These are phyloP conservation scores for Parapsyche elsis DNA, from an alignment of 1,140 invertebrate species.

Conservation along the genomic window DNA sequence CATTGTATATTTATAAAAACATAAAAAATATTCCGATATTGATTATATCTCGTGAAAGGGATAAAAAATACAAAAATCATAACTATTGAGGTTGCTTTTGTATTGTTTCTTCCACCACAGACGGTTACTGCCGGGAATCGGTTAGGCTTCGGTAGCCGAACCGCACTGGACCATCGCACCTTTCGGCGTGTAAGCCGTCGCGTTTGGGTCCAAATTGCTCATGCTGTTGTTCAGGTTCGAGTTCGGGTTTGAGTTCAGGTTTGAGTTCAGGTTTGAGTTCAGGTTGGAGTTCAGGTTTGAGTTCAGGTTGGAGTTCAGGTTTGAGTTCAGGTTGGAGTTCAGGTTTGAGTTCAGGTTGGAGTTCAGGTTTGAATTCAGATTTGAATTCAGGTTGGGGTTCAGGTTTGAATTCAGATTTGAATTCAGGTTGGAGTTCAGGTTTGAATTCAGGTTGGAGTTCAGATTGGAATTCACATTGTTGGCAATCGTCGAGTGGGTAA, in stretches of 20 bases:
- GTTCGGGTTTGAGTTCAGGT: constrained; percentile 47
- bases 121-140: not conserved
- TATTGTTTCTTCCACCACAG: constrained; percentile 17
- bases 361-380: constrained; percentile 56
- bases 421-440: too few species aligned
- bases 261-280: too few species aligned
- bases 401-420: too few species aligned
- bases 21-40: not conserved
- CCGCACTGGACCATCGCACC: constrained; percentile 59
- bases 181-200: constrained; percentile 91
- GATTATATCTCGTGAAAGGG: not conserved
- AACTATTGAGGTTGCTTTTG: constrained; percentile 32
- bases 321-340: not conserved
- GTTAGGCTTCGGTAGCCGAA: constrained; percentile 59
- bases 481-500: not conserved
- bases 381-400: too few species aligned
- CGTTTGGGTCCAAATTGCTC: constrained; percentile 84
- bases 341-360: constrained; percentile 36
- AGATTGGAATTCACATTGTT: constrained; percentile 13
- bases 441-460: too few species aligned
- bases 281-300: too few species aligned
- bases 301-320: too few species aligned
- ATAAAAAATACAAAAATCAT: constrained; percentile 21
- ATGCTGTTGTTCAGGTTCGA: constrained; percentile 53
- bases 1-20: not conserved